Conservation (phyloP, 1,140 invertebrate species). For the Vanessa tameamea region DNA sequence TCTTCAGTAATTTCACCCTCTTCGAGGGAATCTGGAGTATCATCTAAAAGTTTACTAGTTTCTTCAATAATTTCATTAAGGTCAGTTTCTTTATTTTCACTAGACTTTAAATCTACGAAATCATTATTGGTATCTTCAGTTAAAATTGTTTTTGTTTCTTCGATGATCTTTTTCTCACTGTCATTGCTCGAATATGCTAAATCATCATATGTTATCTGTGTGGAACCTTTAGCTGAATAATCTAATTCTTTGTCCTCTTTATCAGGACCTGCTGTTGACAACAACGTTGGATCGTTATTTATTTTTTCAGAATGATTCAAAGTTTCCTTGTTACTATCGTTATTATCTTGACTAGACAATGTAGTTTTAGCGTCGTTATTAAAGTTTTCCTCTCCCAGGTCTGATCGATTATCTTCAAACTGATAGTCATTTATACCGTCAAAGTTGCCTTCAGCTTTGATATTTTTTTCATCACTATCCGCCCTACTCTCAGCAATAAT, state of each 20-base stretch:
- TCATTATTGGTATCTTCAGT: slow-evolving; percentile 42
- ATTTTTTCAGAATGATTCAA: background rate
- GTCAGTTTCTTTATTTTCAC: slow-evolving; percentile 28
- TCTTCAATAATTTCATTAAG: slow-evolving; percentile 35
- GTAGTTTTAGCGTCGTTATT: slow-evolving; percentile 23
- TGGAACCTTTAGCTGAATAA: background rate
- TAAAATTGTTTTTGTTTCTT: slow-evolving; percentile 47
- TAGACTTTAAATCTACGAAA: slow-evolving; percentile 25
- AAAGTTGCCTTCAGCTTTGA: background rate
- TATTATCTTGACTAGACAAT: background rate
- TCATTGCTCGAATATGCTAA: slow-evolving; percentile 8
- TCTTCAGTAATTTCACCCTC: slow-evolving; percentile 37
- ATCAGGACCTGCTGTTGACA: background rate
- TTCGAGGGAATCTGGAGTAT: slow-evolving; percentile 18
- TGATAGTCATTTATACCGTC: slow-evolving; percentile 57
- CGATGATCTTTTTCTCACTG: slow-evolving; percentile 42
- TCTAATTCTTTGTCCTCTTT: slow-evolving; percentile 8
- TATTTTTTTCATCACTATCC: background rate
- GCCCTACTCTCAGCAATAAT: background rate
- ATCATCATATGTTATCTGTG: background rate
- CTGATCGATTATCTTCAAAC: slow-evolving; percentile 67
- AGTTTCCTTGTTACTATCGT: too few species aligned
- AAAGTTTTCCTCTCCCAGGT: slow-evolving; percentile 39
- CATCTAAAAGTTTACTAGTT: slow-evolving; percentile 39
- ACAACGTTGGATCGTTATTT: background rate